Base-by-base conservation (phyloP, 2,888 invertebrate species). In the Priocnemis perturbator region DNA sequence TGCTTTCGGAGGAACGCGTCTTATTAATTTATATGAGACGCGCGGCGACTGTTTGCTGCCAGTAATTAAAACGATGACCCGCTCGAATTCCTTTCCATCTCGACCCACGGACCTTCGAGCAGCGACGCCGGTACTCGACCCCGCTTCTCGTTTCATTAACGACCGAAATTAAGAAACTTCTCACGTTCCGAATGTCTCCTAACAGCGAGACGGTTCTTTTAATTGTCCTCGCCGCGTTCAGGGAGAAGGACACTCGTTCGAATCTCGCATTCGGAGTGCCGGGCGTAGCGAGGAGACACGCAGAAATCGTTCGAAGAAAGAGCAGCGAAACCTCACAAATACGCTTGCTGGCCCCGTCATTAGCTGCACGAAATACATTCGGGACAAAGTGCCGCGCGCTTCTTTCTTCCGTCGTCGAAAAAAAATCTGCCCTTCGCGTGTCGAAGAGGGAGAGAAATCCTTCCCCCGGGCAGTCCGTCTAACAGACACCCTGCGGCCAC, bases 21-120 rank as follows among this genome's bases (percentile, higher is more conserved):
- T 67, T 79, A 78, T 76, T 76, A 76, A 79, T 79, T 79, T 76
- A 76, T 68, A 65, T 55, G 67, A 74, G 71, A 61, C 69, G 45
- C 69, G 69, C 65, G 57, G 65, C 67, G 48, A 60, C 65, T 61
- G 70, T 71, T 78, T 67, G 71, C 67, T 20, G 26, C 53, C 19
- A 26, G 62, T 76, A 79, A 79, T 80, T 78, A 69, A 69, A 67
- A 58, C 67, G 60, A 52, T 67, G 57, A 56, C 67, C 66, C 71
- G 64, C 11, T 45, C 20, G 66, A 74, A 73, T 79, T 79, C 77
- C 75, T 67, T 57, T 23, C 48, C 55, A 58, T 71, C 55, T 65
- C 37, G 53, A 20, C 19, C 23, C 20, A 23, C 59, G 55, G 55
- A 37, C 21, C 15, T 23, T 15, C 21, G 2, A n/a, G 14, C 19